Base-by-base conservation (phyloP, 2,113 vertebrate genomes). In the Pedionomus torquatus region DNA sequence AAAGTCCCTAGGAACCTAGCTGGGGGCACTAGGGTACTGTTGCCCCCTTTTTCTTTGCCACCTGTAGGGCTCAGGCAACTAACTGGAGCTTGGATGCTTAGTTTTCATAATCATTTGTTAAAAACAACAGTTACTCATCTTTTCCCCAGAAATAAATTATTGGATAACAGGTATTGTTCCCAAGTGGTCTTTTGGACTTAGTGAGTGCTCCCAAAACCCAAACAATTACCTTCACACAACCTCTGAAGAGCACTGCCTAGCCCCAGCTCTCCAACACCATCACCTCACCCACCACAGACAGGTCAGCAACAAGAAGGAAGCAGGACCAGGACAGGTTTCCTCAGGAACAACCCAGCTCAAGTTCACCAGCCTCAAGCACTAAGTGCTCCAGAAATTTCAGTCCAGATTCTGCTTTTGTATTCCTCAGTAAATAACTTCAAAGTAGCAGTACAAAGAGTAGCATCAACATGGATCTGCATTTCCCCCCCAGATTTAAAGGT, bases 271-370 rank as follows among this genome's bases (percentile, higher is more conserved):
- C 33, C 57, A 20, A 10, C 7, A 48, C 9, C 0, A 0, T 5
- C 57, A 77, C 23, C 37, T 69, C 71, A 52, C 26, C 48, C 23
- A 28, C 8, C 60, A 66, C 31, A 69, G 52, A 49, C 31, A 10
- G 44, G n/a, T 61, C 66, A 74, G 18, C 58, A 86, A 41, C 6
- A 33, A 31, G 80, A 65, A 69, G 21, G 79, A 65, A 88, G 25
- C 37, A 80, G 44, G 57, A 76, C 28, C 2, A 1, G 60, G 18
- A 51, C 11, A 81, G 31, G 25, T 78, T 58, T 46, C 21, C 23
- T 14, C 26, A 43, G 41, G 55, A 11, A 12, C 11, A 8, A 75
- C 17, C 12, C 57, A 74, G 20, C 24, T 39, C 0, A 0, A 49
- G 21, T 26, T 80, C 70, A 74, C 17, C 37, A 70, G 31, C 31